A percentile compares a stretch with the other conserved stretches of the same genome.
Evolutionary conservation across 2,797 vertebrate species (phyloP).

Genomic region (Fringilla coelebs): DNA sequence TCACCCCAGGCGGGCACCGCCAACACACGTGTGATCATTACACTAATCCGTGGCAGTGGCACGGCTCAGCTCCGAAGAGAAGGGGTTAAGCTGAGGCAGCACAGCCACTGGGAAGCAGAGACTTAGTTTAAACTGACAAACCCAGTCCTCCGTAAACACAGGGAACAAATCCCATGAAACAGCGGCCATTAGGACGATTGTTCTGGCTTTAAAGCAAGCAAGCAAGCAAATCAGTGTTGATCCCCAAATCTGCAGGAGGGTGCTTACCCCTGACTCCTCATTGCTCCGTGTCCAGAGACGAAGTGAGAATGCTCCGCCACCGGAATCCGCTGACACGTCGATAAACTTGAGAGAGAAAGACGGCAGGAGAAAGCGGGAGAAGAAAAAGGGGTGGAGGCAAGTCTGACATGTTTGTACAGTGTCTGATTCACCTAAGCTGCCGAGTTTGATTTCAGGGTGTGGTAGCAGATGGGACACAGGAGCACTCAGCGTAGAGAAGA

Average conservation of each 20-base stretch:
- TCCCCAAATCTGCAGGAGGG: background rate
- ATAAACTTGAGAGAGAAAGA: background rate
- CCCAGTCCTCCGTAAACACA: constrained; percentile 29
- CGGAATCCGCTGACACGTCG: background rate
- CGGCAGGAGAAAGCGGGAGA: constrained; percentile 65
- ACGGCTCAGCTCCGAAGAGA: background rate
- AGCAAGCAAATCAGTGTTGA: background rate
- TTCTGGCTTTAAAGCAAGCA: background rate
- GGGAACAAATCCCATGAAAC: background rate
- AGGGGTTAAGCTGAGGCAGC: constrained; percentile 55
- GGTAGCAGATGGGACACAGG: constrained; percentile 75
- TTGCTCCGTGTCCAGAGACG: background rate
- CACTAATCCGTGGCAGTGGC: background rate
- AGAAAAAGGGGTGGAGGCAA: constrained; percentile 64
- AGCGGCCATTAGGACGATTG: background rate
- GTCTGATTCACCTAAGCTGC: constrained; percentile 67
- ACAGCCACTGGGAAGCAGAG: constrained; percentile 16
- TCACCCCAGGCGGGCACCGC: background rate
- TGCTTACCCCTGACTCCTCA: constrained; percentile 46
- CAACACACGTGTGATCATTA: background rate
- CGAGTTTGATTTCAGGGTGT: constrained; percentile 78
- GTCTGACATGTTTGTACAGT: constrained; percentile 71
- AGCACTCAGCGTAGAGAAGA: background rate
- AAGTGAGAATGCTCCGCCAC: background rate
- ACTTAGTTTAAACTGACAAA: constrained; percentile 56